Base-by-base conservation (phyloP, 2,113 vertebrate genomes). In the Chionis minor region DNA sequence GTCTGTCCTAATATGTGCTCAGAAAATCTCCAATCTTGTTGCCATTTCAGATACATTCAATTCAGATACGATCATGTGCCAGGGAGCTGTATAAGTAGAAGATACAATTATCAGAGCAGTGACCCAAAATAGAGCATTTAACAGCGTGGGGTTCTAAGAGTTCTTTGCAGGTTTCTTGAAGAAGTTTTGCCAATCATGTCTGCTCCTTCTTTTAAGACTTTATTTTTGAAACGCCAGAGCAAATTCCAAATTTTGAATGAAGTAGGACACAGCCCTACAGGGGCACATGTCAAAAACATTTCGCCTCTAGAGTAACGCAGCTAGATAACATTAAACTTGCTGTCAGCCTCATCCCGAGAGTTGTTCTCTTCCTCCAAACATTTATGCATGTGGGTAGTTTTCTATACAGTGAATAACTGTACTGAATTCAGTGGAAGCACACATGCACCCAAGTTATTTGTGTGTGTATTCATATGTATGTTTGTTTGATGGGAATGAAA, bases 401-500 rank as follows among this genome's bases (percentile, higher is more conserved):
- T 69, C 45, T 85, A 26, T 65, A 69, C 44, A 69, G 73, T 86
- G 75, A 92, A 30, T 84, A 71, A 58, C 52, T 93, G 59, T 62
- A 23, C 62, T 91, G 91, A 61, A 42, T 80, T 91, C 88, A 86
- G 6, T 0, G 0, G 72, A 52, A 91, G 78, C 81, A 91, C 65
- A 93, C 0, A 1, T 86, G 75, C 65, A 54, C 30, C n/a, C 49
- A 1, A 55, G 49, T 79, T 87, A 54, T 67, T 88, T 86, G 61
- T 94, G 44, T 95, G 77, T 40, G 2, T 87, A 24, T 92, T 77
- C 61, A 33, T 44, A 40, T 81, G 49, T 59, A 7, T 87, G 83
- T 81, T 88, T 95, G 63, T 74, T 69, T 92, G 90, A 94, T 79
- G 44, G 83, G 62, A 79, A 52, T 69, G 65, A 79, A 79, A 89